phyloP scores from a whole-genome alignment of 2,888 invertebrate genomes.

The Calliopum simillimum region DNA sequence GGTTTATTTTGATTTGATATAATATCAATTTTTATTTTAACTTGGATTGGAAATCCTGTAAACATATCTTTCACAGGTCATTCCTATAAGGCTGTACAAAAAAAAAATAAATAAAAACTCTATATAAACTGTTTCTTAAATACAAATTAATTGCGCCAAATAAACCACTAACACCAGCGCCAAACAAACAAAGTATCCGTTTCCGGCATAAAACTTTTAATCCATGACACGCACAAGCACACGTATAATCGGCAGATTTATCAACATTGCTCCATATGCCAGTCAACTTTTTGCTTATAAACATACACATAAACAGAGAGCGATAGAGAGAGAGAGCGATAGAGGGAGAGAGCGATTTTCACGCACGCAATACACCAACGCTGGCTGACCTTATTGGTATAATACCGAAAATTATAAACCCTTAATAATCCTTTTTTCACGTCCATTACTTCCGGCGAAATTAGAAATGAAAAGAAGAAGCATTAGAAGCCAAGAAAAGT shows the following conservation, averaged over 20 bases:
- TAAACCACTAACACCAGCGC: neutral
- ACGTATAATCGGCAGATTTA: neutral
- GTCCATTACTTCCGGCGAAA: conserved; percentile 33
- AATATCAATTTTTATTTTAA: too few species aligned
- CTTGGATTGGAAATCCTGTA: too few species aligned
- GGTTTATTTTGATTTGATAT: too few species aligned
- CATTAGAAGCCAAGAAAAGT: neutral
- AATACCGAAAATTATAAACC: neutral
- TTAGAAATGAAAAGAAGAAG: conserved; percentile 14
- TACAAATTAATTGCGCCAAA: conserved; percentile 20
- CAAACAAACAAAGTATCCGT: too few species aligned
- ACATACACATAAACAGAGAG: neutral
- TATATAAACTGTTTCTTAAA: neutral
- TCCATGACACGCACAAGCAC: neutral
- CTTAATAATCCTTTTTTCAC: conserved; percentile 35
- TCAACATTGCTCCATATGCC: neutral
- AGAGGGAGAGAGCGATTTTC: neutral
- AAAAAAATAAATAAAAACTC: neutral
- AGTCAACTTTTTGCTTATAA: too few species aligned
- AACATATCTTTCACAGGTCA: too few species aligned
- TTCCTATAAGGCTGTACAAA: neutral
- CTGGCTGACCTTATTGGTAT: neutral
- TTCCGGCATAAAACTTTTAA: neutral
- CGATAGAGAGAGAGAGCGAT: neutral
- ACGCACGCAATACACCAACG: neutral